Conservation (phyloP, 2,797 vertebrate genomes). For the Pseudochirops corinnae region DNA sequence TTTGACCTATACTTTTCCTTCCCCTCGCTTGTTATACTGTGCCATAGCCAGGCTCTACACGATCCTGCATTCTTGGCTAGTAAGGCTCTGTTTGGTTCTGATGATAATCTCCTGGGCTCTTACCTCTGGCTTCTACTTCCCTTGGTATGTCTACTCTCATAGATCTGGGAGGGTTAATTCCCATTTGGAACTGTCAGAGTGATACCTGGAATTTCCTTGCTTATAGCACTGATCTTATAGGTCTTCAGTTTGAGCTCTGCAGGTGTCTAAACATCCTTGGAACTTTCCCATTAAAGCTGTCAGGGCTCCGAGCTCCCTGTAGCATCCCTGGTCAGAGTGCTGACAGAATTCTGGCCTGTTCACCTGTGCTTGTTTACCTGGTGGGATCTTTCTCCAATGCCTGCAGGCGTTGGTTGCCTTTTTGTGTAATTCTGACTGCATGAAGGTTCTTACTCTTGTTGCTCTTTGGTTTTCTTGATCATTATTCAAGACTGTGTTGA, state of each 20-base stretch:
- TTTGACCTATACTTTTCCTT: not conserved
- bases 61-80: not conserved
- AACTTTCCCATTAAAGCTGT: not conserved
- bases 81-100: not conserved
- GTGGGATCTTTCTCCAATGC: not conserved
- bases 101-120: not conserved
- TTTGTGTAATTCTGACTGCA: not conserved
- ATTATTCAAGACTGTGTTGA: not conserved
- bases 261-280: not conserved
- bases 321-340: not conserved
- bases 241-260: not conserved
- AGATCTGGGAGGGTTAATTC: not conserved
- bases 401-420: not conserved
- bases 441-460: not conserved
- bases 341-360: not conserved
- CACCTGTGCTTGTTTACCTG: not conserved
- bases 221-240: not conserved
- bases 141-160: not conserved
- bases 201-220: not conserved
- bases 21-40: not conserved
- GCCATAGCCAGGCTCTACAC: not conserved
- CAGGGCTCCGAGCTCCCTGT: not conserved
- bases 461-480: not conserved
- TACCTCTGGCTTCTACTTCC: not conserved
- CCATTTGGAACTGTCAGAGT: not conserved